phyloP scores from a whole-genome alignment of 2,888 invertebrate genomes.

The Leucophenga montana region DNA sequence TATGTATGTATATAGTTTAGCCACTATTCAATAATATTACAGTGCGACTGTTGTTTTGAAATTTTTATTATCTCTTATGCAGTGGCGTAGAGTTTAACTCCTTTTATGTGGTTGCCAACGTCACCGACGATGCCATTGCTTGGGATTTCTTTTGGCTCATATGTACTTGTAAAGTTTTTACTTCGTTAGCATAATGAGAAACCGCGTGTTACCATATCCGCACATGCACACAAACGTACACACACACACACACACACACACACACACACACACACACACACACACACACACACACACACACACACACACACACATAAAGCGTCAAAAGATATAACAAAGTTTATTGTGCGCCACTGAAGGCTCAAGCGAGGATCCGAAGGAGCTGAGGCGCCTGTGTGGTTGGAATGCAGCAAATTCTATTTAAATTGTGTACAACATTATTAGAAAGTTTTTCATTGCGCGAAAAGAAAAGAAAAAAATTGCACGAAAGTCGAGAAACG shows the following conservation, averaged over 20 bases:
- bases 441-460: conserved; percentile 68
- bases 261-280: conserved; percentile 29
- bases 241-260: conserved; percentile 30
- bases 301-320: conserved; percentile 10
- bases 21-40: too few species aligned
- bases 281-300: conserved; percentile 18
- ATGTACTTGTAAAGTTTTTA: conserved; percentile 70
- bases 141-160: conserved; percentile 49
- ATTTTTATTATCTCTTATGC: conserved; percentile 46
- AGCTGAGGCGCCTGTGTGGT: neutral
- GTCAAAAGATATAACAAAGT: conserved; percentile 44
- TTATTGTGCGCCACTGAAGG: conserved; percentile 45
- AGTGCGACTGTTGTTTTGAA: conserved; percentile 35
- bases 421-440: conserved; percentile 72
- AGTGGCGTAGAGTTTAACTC: conserved; percentile 25
- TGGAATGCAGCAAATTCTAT: conserved; percentile 65
- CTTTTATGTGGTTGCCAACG: conserved; percentile 34
- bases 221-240: conserved; percentile 36
- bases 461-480: conserved; percentile 35
- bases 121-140: conserved; percentile 14
- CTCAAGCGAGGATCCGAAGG: conserved; percentile 10
- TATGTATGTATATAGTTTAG: too few species aligned
- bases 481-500: conserved; percentile 58
- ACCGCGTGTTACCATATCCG: conserved; percentile 64
- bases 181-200: conserved; percentile 70